A percentile compares a stretch with the other conserved stretches of the same genome.
phyloP scores from a whole-genome alignment of 92 coral and sea anemone species.

The Pocillopora grandis region DNA sequence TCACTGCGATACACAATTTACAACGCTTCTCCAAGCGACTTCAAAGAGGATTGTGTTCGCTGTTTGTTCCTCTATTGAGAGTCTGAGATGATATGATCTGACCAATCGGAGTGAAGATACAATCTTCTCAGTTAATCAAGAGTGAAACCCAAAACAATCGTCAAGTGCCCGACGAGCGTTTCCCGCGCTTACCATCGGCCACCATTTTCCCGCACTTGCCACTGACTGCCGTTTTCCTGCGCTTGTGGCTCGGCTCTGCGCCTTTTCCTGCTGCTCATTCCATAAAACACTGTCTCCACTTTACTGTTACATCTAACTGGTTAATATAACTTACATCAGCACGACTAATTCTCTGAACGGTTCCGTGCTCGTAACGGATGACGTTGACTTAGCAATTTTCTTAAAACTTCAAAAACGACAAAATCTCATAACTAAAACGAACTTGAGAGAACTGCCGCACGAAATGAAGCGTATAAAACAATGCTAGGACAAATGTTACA shows the following conservation, averaged over 20 bases:
- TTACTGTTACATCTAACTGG: neutral
- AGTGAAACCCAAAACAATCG: neutral
- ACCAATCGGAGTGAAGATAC: constrained; percentile 1
- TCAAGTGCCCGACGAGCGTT: neutral
- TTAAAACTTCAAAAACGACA: neutral
- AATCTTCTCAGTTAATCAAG: neutral
- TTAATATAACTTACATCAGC: neutral
- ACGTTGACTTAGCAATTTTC: neutral
- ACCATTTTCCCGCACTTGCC: neutral
- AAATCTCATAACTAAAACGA: neutral
- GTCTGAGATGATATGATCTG: neutral
- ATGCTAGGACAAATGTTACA: constrained; percentile 13
- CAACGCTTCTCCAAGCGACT: constrained; percentile 10
- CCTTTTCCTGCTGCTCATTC: too few relatives aligned
- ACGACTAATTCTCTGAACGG: too few relatives aligned
- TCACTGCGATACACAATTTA: constrained; percentile 1
- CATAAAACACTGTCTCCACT: too few relatives aligned
- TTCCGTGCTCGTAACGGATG: neutral
- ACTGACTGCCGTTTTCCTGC: neutral
- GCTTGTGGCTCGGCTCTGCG: too few relatives aligned
- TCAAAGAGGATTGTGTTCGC: neutral
- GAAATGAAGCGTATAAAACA: neutral
- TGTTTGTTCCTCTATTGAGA: neutral
- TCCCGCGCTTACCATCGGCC: constrained; percentile 2
- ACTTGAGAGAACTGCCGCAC: neutral